phyloP scores from a whole-genome alignment of 2,888 invertebrate species.

The Cecidostiba fungosa region DNA sequence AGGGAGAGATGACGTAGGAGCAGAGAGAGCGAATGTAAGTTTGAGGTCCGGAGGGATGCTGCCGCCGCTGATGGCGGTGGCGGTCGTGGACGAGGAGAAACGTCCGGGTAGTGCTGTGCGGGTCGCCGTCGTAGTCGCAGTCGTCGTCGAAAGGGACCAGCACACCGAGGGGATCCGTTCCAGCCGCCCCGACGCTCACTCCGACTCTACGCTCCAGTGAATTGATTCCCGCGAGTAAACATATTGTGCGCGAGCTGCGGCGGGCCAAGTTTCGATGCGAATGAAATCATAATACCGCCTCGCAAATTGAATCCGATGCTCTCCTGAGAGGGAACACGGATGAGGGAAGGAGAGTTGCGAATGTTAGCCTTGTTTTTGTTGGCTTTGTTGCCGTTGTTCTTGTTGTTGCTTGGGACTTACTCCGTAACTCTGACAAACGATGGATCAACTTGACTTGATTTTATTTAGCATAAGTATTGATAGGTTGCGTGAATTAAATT shows the following conservation, averaged over 20 bases:
- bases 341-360: background rate
- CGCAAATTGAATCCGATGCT: slow-evolving; percentile 64
- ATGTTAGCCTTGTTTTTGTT: slow-evolving; percentile 28
- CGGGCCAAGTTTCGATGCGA: slow-evolving; percentile 65
- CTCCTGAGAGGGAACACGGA: slow-evolving; percentile 22
- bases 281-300: slow-evolving; percentile 67
- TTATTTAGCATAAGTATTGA: too few relatives aligned
- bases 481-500: too few relatives aligned
- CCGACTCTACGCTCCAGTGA: slow-evolving; percentile 61
- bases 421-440: too few relatives aligned
- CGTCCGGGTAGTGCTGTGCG: too few relatives aligned
- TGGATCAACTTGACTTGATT: too few relatives aligned
- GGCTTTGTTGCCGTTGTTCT: background rate
- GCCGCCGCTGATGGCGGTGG: background rate
- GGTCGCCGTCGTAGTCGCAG: slow-evolving; percentile 9
- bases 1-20: background rate
- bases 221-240: slow-evolving; percentile 68
- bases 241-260: slow-evolving; percentile 64
- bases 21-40: slow-evolving; percentile 17
- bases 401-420: background rate
- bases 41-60: slow-evolving; percentile 47
- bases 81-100: slow-evolving; percentile 7
- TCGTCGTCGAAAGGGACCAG: slow-evolving; percentile 46
- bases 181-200: slow-evolving; percentile 29
- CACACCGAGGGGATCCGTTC: slow-evolving; percentile 56